Percentiles rank a stretch among this genome's conserved stretches.
These are phyloP conservation scores for Pollimyrus isidori DNA, from an alignment of 2,113 vertebrate species.

Conservation along the genomic window DNA sequence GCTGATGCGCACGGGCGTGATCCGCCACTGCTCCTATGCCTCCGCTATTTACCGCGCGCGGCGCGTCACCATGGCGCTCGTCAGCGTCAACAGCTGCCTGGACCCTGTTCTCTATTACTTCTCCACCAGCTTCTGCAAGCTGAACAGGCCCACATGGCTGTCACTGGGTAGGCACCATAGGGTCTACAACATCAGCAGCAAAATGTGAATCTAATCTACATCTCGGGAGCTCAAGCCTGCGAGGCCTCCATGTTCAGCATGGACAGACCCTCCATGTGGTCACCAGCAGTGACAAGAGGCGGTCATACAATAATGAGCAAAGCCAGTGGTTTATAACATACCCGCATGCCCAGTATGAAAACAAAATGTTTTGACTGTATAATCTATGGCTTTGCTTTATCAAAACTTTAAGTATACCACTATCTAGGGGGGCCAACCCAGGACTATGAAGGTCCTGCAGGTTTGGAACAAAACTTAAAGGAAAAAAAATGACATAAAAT, in stretches of 20 bases:
- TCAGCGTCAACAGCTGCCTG: conserved; percentile 67
- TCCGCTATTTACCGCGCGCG: conserved; percentile 44
- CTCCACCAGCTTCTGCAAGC: conserved; percentile 52
- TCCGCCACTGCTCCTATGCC: conserved; percentile 1
- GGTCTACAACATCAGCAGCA: conserved; percentile 46
- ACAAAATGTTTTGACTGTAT: background rate
- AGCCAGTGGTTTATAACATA: background rate
- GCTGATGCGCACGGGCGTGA: conserved; percentile 37
- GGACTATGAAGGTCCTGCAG: background rate
- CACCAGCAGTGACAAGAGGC: background rate
- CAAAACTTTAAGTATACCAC: background rate
- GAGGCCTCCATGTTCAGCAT: background rate
- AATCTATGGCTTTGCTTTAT: background rate
- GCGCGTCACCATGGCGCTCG: conserved; percentile 55
- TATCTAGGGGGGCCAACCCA: background rate
- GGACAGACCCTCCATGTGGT: background rate
- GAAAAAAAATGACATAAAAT: background rate
- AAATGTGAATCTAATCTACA: background rate
- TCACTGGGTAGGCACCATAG: conserved; percentile 21
- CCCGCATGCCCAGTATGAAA: background rate
- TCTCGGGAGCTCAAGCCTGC: background rate
- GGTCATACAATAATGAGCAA: background rate
- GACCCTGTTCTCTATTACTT: conserved; percentile 71
- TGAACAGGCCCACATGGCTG: conserved; percentile 29
- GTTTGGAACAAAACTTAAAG: background rate